Evolutionary conservation across 2,888 invertebrate species (phyloP).

Genomic region (Drosophila stalkeri): DNA sequence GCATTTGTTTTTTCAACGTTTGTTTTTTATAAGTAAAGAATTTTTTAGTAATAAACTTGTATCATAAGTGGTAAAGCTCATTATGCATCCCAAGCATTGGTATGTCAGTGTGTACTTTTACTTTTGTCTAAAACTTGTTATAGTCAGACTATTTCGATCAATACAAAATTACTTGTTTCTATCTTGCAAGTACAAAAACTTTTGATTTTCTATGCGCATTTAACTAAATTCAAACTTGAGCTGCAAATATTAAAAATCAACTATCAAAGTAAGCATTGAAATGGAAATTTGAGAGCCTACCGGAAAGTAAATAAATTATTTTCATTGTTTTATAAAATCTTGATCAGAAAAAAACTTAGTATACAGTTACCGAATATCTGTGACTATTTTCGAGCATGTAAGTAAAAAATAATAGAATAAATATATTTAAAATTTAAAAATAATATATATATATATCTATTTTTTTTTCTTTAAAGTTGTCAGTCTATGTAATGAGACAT

Average conservation of each 20-base stretch:
- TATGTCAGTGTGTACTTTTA: too few species aligned
- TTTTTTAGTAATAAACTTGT: too few species aligned
- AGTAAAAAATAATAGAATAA: background rate
- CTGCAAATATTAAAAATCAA: background rate
- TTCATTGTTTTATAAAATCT: background rate
- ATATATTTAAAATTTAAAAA: background rate
- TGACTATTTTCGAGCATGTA: slow-evolving; percentile 17
- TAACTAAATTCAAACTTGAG: background rate
- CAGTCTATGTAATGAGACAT: slow-evolving; percentile 12
- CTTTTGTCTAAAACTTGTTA: too few species aligned
- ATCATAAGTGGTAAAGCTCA: too few species aligned
- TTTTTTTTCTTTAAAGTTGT: background rate
- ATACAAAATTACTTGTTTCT: too few species aligned
- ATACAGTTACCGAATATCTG: slow-evolving; percentile 10
- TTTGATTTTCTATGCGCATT: too few species aligned
- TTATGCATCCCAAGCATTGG: too few species aligned
- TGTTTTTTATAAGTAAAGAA: too few species aligned
- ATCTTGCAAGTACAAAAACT: too few species aligned
- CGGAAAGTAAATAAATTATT: fast-evolving
- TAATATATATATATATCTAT: background rate
- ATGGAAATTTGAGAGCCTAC: background rate
- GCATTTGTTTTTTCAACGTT: too few species aligned
- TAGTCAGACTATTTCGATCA: too few species aligned
- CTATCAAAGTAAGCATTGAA: background rate
- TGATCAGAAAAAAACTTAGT: background rate